Evolutionary conservation across 2,888 invertebrate genomes (phyloP).

Genomic region (Hemithea aestivaria): DNA sequence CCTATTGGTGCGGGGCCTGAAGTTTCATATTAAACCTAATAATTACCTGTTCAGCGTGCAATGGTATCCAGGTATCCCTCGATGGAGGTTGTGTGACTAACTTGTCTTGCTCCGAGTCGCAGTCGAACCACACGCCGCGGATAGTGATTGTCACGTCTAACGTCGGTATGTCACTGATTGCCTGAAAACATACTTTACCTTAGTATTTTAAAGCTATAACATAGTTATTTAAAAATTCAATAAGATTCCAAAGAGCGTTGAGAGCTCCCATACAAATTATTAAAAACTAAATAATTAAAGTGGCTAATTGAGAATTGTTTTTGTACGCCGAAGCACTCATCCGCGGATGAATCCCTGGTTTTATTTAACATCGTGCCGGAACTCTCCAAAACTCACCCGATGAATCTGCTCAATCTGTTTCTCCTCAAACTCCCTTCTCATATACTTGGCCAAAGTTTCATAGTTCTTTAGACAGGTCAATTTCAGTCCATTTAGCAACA

Average conservation of each 20-base stretch:
- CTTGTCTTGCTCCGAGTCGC: constrained; percentile 59
- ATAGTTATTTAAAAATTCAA: no score
- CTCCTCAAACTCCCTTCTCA: constrained; percentile 83
- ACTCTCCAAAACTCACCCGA: constrained; percentile 78
- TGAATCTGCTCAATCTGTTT: constrained; percentile 84
- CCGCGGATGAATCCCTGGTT: no score
- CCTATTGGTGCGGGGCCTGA: no score
- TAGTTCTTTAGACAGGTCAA: constrained; percentile 75
- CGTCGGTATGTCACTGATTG: constrained; percentile 82
- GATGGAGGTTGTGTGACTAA: constrained; percentile 50
- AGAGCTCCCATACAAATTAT: no score
- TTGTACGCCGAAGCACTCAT: no score
- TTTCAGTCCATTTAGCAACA: constrained; percentile 80
- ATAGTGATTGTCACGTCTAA: constrained; percentile 77
- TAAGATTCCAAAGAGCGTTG: no score
- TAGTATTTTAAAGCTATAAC: neutral
- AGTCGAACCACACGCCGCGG: constrained; percentile 76
- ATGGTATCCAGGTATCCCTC: constrained; percentile 74
- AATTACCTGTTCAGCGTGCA: constrained; percentile 82
- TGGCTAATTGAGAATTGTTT: no score
- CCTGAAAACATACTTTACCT: constrained; percentile 54
- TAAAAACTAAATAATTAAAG: no score
- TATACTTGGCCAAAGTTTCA: constrained; percentile 78
- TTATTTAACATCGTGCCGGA: no score
- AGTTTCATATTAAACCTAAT: no score